Evolutionary conservation across 2,888 invertebrate genomes (phyloP), one percentile per base, ranked within the genome.

Genomic region (Drosophila helvetica): DNA sequence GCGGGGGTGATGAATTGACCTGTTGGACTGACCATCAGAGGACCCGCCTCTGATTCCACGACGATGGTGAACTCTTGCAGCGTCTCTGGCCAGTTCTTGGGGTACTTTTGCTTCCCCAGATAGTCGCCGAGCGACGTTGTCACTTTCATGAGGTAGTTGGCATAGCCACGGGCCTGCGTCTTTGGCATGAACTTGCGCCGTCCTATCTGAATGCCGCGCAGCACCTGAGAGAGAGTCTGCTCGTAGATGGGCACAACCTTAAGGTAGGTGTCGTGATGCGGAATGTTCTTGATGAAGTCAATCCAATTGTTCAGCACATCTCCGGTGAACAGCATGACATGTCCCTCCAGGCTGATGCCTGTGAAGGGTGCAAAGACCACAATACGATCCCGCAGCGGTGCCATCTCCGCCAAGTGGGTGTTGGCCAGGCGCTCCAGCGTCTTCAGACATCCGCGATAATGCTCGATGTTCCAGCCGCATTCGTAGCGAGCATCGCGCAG

Each of bases 261-360:
- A 51, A 97, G 92, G 43, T 96, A 94, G 61, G 93, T 93, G 90
- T 97, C 97, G 89, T 96, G 95, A 82, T 94, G 94, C 59, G 93
- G 93, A 56, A 97, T 95, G 92, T 96, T 96, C 92, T 96, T 96
- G 64, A 98, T 95, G 60, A 97, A 93, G 92, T 97, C 97, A 66
- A 98, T 93, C 98, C 98, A 98, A 92, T 97, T 97, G 88, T 96
- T 95, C 67, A 98, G 93, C 43, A 98, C 98, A 93, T 98, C 98
- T 43, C 97, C 98, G 78, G 97, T 98, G 90, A 96, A 98, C 0
- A 98, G 93, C 93, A 96, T 96, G 9, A 98, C 95, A 86, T 97
- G 96, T 0, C 98, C 98, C 87, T 98, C 96, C 53, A 98, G 93
- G 90, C 96, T 97, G 7, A 98, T 96, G 15, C 98, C 98, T 3